Conservation (phyloP, 2,888 invertebrate species). For the Trichopoda pennipes region DNA sequence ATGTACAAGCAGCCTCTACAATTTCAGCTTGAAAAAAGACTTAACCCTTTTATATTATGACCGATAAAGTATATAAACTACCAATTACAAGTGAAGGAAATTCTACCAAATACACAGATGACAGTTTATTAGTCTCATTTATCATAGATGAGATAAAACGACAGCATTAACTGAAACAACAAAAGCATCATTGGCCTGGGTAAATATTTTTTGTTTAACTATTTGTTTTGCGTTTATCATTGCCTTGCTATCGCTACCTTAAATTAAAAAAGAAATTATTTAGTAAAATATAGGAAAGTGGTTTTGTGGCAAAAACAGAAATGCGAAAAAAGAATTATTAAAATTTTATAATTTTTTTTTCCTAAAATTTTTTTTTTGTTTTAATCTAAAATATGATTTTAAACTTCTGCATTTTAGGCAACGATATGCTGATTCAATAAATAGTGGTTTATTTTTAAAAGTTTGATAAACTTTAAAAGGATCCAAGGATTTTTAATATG, state of each 20-base stretch:
- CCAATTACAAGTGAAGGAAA: constrained; percentile 21
- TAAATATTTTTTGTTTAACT: constrained; percentile 34
- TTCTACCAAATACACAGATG: constrained; percentile 38
- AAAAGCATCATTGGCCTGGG: constrained; percentile 31
- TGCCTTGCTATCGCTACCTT: neutral
- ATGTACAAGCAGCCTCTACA: neutral
- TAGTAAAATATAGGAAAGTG: neutral
- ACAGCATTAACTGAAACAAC: constrained; percentile 30
- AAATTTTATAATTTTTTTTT: no score
- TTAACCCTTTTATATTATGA: constrained; percentile 43
- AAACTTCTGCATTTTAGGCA: neutral
- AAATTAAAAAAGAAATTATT: neutral
- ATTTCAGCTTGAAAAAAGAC: neutral
- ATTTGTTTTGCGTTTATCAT: neutral
- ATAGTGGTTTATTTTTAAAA: neutral
- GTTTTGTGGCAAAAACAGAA: no score
- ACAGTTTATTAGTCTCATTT: constrained; percentile 67
- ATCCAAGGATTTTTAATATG: neutral
- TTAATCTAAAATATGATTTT: neutral
- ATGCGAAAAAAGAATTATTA: no score
- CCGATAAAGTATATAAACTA: constrained; percentile 52
- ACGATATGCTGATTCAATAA: neutral
- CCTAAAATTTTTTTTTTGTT: no score
- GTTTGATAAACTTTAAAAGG: neutral
- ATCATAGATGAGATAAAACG: constrained; percentile 62